Evolutionary conservation across 2,113 vertebrate species (phyloP), one percentile per base, ranked within the genome.

Genomic region (Heloderma charlesbogerti): DNA sequence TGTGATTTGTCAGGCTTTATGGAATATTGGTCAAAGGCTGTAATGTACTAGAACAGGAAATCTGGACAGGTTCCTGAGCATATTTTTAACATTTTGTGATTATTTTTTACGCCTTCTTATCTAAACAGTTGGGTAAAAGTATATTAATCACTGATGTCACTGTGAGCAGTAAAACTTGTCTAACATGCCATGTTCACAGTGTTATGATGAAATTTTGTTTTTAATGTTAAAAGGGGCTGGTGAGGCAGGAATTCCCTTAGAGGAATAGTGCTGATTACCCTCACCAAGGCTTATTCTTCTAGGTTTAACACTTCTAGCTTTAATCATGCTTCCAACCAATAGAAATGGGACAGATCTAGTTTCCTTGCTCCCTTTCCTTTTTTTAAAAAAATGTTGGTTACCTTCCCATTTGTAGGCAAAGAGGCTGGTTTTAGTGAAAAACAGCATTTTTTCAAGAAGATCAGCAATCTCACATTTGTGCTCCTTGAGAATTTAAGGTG

Each of bases 21-120:
- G 16, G 18, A 57, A 54, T 16, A 57, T 10, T n/a, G 80, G 37
- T 77, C n/a, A 74, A 87, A 87, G 40, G 57, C 40, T 51, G 22
- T 75, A 51, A 51, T 40, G n/a, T 43, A 60, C 48, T 57, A 60
- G 54, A 60, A 78, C 8, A 63, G 25, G 25, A 57, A 37, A 87
- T 87, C 60, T 75, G 85, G 85, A 75, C 22, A 75, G 25, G 40
- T 87, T 87, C 37, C 86, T 63, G 72, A 31, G 13, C 37, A 87
- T 77, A 43, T 60, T 74, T 40, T 4, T n/a, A 37, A 27, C 40
- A 71, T 86, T 69, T 51, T 25, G 45, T 72, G 31, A 51, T 54
- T 78, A 51, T 48, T 51, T 86, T 86, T 67, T 71, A n/a, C 45
- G 22, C 15, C 72, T 86, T 25, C 84, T 85, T 48, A 71, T n/a